phyloP scores from a whole-genome alignment of 2,113 vertebrate genomes.

The Ceyx melanurus region DNA sequence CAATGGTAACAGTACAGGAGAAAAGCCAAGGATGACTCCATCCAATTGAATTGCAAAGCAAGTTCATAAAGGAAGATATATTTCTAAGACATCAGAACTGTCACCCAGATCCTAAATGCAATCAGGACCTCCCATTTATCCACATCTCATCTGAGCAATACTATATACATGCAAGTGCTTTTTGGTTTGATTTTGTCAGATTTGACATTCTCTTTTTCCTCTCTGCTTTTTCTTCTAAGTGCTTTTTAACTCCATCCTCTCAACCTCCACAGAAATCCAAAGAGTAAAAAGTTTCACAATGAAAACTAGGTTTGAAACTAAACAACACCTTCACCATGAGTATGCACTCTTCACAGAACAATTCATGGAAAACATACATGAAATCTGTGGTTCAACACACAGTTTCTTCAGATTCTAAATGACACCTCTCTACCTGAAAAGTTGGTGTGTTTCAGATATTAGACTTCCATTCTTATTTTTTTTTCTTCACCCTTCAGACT shows the following conservation, averaged over 20 bases:
- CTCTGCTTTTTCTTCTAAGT: not conserved
- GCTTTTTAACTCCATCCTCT: slow-evolving; percentile 2
- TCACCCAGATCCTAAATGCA: not conserved
- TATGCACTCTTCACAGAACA: not conserved
- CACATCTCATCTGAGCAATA: not conserved
- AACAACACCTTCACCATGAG: not conserved
- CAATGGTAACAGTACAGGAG: not conserved
- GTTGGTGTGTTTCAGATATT: not conserved
- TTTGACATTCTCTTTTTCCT: slow-evolving; percentile 4
- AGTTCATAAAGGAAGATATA: not conserved
- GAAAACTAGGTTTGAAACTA: not conserved
- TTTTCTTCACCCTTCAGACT: not conserved
- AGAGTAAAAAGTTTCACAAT: not conserved
- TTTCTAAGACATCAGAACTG: not conserved
- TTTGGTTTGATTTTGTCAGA: slow-evolving; percentile 8
- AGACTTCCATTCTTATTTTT: not conserved
- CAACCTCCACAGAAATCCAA: slow-evolving; percentile 7
- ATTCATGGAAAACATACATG: not conserved
- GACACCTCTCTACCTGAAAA: not conserved
- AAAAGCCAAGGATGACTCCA: not conserved
- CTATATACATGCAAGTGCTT: not conserved
- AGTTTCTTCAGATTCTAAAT: not conserved
- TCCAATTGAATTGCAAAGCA: slow-evolving; percentile 22
- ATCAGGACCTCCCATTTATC: not conserved
- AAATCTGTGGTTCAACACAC: not conserved